Percentiles rank a stretch among this genome's conserved stretches.
phyloP scores from a whole-genome alignment of 2,888 invertebrate species.

The Tipula confusa region DNA sequence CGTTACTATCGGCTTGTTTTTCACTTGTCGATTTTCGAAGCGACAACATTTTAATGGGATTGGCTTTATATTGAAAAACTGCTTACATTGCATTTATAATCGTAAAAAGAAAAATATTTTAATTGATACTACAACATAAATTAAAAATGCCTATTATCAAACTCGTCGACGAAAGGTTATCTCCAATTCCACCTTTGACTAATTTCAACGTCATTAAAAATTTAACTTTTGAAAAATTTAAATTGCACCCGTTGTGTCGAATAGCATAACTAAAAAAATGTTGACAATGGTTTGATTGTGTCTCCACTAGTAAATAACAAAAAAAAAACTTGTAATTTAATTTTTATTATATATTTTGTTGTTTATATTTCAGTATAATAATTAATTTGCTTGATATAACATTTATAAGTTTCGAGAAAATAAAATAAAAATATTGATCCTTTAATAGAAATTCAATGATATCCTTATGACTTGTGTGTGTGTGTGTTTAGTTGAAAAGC shows the following conservation, averaged over 20 bases:
- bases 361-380: not conserved
- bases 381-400: not conserved
- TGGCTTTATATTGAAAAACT: not conserved
- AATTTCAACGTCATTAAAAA: not conserved
- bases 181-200: not conserved
- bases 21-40: not conserved
- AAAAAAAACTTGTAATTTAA: not conserved
- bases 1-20: not conserved
- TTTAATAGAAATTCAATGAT: not conserved
- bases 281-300: not conserved
- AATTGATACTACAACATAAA: not conserved
- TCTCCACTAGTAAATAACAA: not conserved
- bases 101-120: not conserved
- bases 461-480: not conserved
- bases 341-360: conserved; percentile 20
- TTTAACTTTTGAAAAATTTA: not conserved
- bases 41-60: not conserved
- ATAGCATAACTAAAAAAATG: not conserved
- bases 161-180: not conserved
- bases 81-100: not conserved
- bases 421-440: not conserved
- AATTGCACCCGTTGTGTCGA: not conserved
- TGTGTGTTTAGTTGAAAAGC: not conserved
- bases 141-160: not conserved
- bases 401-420: not conserved